A percentile compares a stretch with the other conserved stretches of the same genome.
Evolutionary conservation across 2,888 invertebrate genomes (phyloP).

Genomic region (Tenthredo amoena): DNA sequence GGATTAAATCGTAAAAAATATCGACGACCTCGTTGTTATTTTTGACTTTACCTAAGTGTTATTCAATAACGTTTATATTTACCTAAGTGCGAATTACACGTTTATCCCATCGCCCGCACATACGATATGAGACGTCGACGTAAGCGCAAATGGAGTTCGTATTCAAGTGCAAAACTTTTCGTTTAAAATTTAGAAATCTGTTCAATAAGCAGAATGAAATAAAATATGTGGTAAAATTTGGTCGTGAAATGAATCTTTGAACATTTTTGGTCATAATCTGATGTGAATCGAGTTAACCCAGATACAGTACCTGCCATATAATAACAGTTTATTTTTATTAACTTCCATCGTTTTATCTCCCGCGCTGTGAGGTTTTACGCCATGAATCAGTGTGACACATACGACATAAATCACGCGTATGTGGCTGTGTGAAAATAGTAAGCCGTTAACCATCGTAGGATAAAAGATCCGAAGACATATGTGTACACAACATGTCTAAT

Average conservation of each 20-base stretch:
- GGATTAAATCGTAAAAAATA: neutral
- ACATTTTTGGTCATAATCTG: conserved; percentile 29
- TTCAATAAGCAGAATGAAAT: too few species aligned
- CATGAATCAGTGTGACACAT: neutral
- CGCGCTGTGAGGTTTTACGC: neutral
- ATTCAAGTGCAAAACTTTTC: too few species aligned
- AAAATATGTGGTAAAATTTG: too few species aligned
- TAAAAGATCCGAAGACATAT: neutral
- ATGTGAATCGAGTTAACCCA: conserved; percentile 12
- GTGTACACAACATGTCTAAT: neutral
- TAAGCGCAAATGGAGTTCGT: neutral
- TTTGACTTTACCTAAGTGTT: neutral
- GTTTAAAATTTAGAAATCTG: too few species aligned
- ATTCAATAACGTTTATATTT: too few species aligned
- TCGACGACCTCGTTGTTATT: neutral
- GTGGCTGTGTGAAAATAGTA: neutral
- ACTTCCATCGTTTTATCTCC: conserved; percentile 10
- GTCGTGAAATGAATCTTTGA: neutral
- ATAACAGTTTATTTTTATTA: conserved; percentile 22
- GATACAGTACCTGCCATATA: neutral
- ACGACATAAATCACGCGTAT: neutral
- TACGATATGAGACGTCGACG: neutral
- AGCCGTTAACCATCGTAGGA: conserved; percentile 9
- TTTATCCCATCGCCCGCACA: too few species aligned
- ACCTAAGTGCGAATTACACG: too few species aligned